phyloP scores from a whole-genome alignment of 53 echinoderm and acorn worm species.

The Stichopus horrens region DNA sequence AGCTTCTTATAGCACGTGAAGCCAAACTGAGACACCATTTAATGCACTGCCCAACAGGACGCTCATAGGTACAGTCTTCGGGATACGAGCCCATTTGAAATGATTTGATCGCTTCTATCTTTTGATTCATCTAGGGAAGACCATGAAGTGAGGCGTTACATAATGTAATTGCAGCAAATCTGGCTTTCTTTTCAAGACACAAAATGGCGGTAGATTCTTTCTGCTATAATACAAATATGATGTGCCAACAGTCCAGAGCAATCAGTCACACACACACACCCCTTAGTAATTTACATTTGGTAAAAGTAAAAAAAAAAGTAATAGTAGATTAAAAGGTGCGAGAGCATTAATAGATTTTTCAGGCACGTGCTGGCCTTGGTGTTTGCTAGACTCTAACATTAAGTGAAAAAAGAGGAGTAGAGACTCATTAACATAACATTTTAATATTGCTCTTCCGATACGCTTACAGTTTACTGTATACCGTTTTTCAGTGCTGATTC shows the following conservation, averaged over 20 bases:
- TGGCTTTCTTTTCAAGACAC: background rate
- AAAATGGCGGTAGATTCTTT: background rate
- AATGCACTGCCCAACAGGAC: no score
- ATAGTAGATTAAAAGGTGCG: background rate
- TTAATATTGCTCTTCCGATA: constrained; percentile 9
- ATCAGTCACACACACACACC: background rate
- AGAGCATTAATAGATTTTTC: background rate
- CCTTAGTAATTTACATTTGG: background rate
- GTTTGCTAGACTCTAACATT: background rate
- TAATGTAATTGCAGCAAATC: background rate
- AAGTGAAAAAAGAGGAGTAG: background rate
- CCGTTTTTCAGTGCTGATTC: constrained; percentile 44
- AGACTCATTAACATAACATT: constrained; percentile 50
- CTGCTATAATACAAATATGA: background rate
- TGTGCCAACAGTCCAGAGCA: background rate
- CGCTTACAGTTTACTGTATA: constrained; percentile 11
- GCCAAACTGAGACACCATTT: no score
- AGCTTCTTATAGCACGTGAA: no score
- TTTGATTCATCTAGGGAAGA: background rate
- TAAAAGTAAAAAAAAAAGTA: background rate
- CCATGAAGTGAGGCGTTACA: background rate
- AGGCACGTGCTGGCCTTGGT: background rate
- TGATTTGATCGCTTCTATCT: background rate
- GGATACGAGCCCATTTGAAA: background rate
- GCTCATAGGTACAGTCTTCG: no score